These are phyloP conservation scores for Drosophila arawakana DNA, from an alignment of 1,140 invertebrate species.

Conservation along the genomic window DNA sequence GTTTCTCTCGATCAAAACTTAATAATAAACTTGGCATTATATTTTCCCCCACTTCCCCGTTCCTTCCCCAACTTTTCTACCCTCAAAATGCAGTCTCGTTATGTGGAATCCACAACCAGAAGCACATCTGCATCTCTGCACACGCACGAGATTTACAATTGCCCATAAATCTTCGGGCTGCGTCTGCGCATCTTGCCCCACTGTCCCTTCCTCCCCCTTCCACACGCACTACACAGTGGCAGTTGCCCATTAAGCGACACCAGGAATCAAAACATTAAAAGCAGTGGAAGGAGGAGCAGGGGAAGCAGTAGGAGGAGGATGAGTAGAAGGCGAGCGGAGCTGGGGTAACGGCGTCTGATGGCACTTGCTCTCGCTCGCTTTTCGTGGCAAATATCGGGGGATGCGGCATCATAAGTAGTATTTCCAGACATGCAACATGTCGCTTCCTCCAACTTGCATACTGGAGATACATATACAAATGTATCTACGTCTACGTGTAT, in stretches of 20 bases:
- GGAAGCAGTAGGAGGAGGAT: not conserved
- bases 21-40: constrained; percentile 60
- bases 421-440: constrained; percentile 33
- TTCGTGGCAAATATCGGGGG: constrained; percentile 17
- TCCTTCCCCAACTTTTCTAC: not conserved
- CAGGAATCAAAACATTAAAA: constrained; percentile 64
- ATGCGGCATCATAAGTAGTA: no score
- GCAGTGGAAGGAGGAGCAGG: constrained; percentile 1
- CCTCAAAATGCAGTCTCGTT: not conserved
- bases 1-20: constrained; percentile 40
- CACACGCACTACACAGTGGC: constrained; percentile 35
- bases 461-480: not conserved
- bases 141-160: constrained; percentile 63
- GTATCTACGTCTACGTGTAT: not conserved
- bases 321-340: constrained; percentile 1
- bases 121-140: constrained; percentile 19
- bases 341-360: constrained; percentile 27
- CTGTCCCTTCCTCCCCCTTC: not conserved
- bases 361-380: constrained; percentile 64
- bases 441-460: constrained; percentile 8
- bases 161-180: constrained; percentile 69
- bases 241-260: constrained; percentile 76
- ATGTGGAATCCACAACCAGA: not conserved
- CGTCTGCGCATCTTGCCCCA: constrained; percentile 50
- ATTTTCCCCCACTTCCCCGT: not conserved